These are phyloP conservation scores for Istiophorus platypterus DNA, from an alignment of 2,113 vertebrate genomes.

Conservation along the genomic window DNA sequence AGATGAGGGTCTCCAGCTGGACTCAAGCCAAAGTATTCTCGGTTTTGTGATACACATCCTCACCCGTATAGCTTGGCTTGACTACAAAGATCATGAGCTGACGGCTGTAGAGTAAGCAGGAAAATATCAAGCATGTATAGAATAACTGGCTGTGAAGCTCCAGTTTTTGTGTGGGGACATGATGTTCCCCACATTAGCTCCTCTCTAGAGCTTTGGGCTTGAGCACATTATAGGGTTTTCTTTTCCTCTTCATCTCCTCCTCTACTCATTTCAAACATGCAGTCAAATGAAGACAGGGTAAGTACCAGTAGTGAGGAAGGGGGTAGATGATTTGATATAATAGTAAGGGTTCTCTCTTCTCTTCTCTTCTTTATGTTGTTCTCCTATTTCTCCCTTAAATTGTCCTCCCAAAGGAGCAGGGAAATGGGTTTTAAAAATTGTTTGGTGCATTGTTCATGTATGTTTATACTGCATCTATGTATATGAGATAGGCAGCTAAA, in stretches of 20 bases:
- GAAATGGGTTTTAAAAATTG: not conserved
- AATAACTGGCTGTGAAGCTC: not conserved
- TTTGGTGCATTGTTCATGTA: not conserved
- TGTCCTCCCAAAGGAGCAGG: not conserved
- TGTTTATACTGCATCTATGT: not conserved
- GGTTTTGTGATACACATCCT: not conserved
- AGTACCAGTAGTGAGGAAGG: constrained; percentile 2
- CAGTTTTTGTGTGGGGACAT: constrained; percentile 21
- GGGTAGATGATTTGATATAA: constrained; percentile 17
- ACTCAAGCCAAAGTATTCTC: constrained; percentile 2
- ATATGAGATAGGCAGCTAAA: not conserved
- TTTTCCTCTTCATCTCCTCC: constrained; percentile 1
- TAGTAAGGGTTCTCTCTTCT: not conserved
- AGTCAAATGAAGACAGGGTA: constrained; percentile 2
- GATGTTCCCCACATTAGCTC: constrained; percentile 33
- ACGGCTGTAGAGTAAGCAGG: not conserved
- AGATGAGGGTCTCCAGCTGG: constrained; percentile 27
- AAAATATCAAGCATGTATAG: not conserved
- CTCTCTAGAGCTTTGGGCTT: constrained; percentile 3
- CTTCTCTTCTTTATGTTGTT: not conserved
- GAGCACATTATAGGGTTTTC: not conserved
- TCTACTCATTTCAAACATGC: constrained; percentile 2
- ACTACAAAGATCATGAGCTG: not conserved
- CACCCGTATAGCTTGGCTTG: not conserved
- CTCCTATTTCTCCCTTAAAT: not conserved